Percentiles rank a stretch among this genome's conserved stretches.
Conservation (phyloP, 35 echinoderm and acorn worm species). For the Apostichopus californicus region DNA sequence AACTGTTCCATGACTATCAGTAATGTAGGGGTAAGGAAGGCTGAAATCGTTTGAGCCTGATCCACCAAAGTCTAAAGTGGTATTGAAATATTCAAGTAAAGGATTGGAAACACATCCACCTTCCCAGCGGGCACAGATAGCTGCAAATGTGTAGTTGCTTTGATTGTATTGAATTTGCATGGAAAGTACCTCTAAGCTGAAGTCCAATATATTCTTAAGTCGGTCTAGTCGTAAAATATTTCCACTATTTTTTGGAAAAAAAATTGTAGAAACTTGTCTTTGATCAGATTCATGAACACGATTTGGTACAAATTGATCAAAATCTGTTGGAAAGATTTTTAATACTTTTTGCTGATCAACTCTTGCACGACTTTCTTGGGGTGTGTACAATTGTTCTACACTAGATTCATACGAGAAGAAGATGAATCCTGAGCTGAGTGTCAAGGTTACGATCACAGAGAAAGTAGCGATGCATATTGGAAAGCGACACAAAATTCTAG, state of each 20-base stretch:
- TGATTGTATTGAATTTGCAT: conserved; percentile 5
- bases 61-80: not conserved
- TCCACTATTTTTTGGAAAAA: conserved; percentile 39
- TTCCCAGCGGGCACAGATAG: conserved; percentile 57
- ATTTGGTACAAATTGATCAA: conserved; percentile 52
- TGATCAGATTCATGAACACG: conserved; percentile 39
- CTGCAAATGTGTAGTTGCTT: not conserved
- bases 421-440: conserved; percentile 50
- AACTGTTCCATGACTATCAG: no score
- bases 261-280: conserved; percentile 46
- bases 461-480: not conserved
- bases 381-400: conserved; percentile 64
- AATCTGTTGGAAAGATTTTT: conserved; percentile 53
- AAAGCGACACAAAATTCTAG: not conserved
- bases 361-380: conserved; percentile 60
- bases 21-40: not conserved
- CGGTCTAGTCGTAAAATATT: conserved; percentile 57
- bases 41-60: not conserved
- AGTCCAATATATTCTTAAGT: conserved; percentile 62
- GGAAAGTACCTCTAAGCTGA: conserved; percentile 16
- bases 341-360: conserved; percentile 39
- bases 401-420: conserved; percentile 67
- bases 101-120: conserved; percentile 61
- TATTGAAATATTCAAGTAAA: conserved; percentile 33
- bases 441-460: conserved; percentile 51